Evolutionary conservation across 2,797 vertebrate species (phyloP), one percentile per base, ranked within the genome.

Genomic region (Mormyrops attenuatus): DNA sequence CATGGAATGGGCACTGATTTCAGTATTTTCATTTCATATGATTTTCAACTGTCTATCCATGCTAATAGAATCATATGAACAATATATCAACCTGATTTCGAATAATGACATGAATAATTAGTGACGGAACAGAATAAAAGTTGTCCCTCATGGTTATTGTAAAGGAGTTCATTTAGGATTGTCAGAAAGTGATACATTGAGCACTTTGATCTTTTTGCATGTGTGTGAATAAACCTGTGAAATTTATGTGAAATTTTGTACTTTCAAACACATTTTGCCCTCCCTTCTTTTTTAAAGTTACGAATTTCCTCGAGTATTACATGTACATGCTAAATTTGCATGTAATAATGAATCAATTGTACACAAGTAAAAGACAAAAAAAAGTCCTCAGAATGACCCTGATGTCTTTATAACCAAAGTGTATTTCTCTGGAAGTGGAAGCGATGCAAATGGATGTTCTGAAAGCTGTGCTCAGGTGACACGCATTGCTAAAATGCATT

Each of bases 401-500:
- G 20, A 8, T 47, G 77, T n/a, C 38, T 82, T 82, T 82, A 38
- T 82, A 41, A 22, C 77, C 41, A 41, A 20, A 49, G 41, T 47
- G 20, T 47, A 82, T 82, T 82, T 82, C 41, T 82, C 44, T 82
- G 77, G 15, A 85, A 30, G 82, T 85, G 82, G 82, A 69, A 66
- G 26, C 90, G 50, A 84, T 26, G 3, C 89, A 91, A 60, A 91
- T 53, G 89, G 89, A 90, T 49, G 63, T 60, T 73, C 26, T 88
- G 80, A 90, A 55, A 8, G 85, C 52, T 88, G 88, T 53, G 85
- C 69, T 91, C 89, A 92, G 88, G 89, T 91, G 92, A 92, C 91
- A 90, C 89, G 86, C 88, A 90, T 89, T 87, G 85, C 89, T 88
- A 84, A 85, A 55, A 85, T 55, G 89, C 90, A 88, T 88, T 90